Evolutionary conservation across 2,797 vertebrate species (phyloP).

Genomic region (Sus cebifrons): DNA sequence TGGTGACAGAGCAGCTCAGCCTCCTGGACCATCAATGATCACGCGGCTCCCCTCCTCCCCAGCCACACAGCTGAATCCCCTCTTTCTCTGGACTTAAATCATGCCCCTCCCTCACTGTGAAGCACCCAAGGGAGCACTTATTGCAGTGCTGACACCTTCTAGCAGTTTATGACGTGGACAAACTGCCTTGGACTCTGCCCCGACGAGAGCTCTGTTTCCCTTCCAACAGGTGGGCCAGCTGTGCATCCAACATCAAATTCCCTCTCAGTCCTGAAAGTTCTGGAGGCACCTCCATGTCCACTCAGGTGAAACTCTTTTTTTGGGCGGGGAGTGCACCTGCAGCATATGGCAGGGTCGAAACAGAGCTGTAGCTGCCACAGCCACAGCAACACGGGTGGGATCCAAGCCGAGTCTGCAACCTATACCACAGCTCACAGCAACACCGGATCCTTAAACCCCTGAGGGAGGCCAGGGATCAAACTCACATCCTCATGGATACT

Average conservation of each 20-base stretch:
- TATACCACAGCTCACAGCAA: too few species aligned
- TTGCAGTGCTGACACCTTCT: background rate
- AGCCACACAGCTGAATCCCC: background rate
- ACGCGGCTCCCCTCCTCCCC: fast-evolving
- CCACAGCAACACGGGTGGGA: too few species aligned
- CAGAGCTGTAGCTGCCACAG: too few species aligned
- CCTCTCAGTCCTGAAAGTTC: background rate
- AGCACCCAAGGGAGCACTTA: background rate
- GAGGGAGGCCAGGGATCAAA: too few species aligned
- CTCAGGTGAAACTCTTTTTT: background rate
- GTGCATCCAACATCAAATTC: fast-evolving
- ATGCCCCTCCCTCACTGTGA: background rate
- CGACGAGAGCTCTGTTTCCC: fast-evolving
- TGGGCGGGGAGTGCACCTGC: too few species aligned
- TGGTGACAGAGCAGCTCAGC: background rate
- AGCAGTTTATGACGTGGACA: background rate
- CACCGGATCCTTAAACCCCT: too few species aligned
- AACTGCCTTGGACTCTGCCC: background rate
- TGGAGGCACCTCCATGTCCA: background rate
- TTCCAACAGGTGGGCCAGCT: background rate
- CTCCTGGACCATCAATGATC: background rate
- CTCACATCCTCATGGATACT: too few species aligned
- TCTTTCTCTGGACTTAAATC: constrained; percentile 18
- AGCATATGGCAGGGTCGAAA: too few species aligned
- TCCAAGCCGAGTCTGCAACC: too few species aligned